Evolutionary conservation across 2,888 invertebrate genomes (phyloP).

Genomic region (Azorinus chamasolen): DNA sequence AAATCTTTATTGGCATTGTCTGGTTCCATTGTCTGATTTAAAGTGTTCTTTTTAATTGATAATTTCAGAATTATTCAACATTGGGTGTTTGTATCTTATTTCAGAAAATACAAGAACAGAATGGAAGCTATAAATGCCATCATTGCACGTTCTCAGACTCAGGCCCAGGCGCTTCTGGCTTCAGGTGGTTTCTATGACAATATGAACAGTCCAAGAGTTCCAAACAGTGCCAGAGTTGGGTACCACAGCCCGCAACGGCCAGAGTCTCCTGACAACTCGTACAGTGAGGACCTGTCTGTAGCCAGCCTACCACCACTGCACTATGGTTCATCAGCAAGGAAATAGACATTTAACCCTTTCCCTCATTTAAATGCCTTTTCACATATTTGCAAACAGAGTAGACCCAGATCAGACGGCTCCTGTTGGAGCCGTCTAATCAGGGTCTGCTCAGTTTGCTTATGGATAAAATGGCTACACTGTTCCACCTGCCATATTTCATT

Average conservation of each 20-base stretch:
- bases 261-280: slow-evolving; percentile 68
- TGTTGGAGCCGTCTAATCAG: too few relatives aligned
- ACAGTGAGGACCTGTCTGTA: slow-evolving; percentile 67
- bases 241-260: slow-evolving; percentile 38
- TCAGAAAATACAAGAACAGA: slow-evolving; percentile 79
- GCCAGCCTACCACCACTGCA: slow-evolving; percentile 62
- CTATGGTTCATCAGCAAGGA: slow-evolving; percentile 43
- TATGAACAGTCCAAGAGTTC: slow-evolving; percentile 24
- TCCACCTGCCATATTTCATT: too few relatives aligned
- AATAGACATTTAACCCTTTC: too few relatives aligned
- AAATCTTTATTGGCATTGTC: too few relatives aligned
- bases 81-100: slow-evolving; percentile 4
- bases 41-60: too few relatives aligned
- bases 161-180: slow-evolving; percentile 82
- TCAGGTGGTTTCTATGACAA: slow-evolving; percentile 74
- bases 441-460: too few relatives aligned
- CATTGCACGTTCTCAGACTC: slow-evolving; percentile 82
- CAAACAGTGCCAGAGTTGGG: slow-evolving; percentile 27
- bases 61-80: too few relatives aligned
- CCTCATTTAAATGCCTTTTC: too few relatives aligned
- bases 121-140: slow-evolving; percentile 85
- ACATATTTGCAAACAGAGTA: too few relatives aligned
- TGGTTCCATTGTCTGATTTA: too few relatives aligned
- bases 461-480: too few relatives aligned
- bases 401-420: too few relatives aligned